Percentiles rank a stretch among this genome's conserved stretches.
These are phyloP conservation scores for Leptobrachium ailaonicum DNA, from an alignment of 2,113 vertebrate species.

Conservation along the genomic window DNA sequence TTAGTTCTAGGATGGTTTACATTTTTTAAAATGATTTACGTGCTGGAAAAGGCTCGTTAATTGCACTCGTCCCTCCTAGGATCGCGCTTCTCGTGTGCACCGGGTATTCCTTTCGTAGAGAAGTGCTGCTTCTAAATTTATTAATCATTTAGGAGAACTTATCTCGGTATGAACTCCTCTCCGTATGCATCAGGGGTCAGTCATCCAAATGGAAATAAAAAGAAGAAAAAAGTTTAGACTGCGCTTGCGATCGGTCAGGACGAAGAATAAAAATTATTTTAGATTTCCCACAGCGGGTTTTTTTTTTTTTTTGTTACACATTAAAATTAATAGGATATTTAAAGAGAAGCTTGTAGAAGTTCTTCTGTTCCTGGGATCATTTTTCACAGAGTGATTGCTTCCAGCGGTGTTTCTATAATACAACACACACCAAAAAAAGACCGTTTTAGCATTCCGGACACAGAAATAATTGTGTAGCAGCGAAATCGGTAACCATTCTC, in stretches of 20 bases:
- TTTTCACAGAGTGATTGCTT: slow-evolving; percentile 22
- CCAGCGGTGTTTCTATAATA: slow-evolving; percentile 13
- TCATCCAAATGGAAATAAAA: slow-evolving; percentile 5
- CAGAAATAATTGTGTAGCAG: neutral
- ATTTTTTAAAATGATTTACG: too few relatives aligned
- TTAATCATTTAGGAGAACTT: neutral
- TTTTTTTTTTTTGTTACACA: neutral
- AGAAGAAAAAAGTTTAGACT: neutral
- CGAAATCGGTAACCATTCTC: slow-evolving; percentile 20
- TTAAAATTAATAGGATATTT: slow-evolving; percentile 32
- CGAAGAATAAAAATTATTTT: slow-evolving; percentile 24
- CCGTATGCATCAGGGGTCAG: neutral
- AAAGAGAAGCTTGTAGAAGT: slow-evolving; percentile 2
- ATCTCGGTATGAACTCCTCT: neutral
- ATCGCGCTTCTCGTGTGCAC: too few relatives aligned
- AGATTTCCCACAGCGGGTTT: slow-evolving; percentile 31
- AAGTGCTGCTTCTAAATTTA: neutral
- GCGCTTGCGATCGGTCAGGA: neutral
- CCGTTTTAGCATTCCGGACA: slow-evolving; percentile 10
- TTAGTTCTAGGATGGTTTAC: too few relatives aligned
- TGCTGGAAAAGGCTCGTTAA: too few relatives aligned
- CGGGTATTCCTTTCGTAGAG: neutral
- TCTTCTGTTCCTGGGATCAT: slow-evolving; percentile 27
- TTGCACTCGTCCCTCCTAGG: too few relatives aligned
- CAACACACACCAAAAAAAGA: neutral